Evolutionary conservation across 1,140 invertebrate genomes (phyloP).

Genomic region (Leptopilina boulardi): DNA sequence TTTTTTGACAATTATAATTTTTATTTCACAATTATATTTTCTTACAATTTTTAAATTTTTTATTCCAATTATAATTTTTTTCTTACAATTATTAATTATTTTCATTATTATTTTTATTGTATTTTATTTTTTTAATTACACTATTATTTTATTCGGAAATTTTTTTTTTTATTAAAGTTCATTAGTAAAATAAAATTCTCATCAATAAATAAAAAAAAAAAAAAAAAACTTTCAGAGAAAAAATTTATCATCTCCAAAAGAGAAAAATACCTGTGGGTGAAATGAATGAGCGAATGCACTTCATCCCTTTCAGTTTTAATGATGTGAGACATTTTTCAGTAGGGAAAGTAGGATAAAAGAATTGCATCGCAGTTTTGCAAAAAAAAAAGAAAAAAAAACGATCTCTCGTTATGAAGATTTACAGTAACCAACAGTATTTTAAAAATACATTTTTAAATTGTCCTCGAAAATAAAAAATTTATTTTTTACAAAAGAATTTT

Average conservation of each 20-base stretch:
- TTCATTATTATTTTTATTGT: background rate
- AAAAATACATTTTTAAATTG: no score
- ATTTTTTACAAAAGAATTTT: no score
- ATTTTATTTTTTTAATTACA: background rate
- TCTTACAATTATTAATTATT: background rate
- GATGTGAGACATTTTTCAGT: background rate
- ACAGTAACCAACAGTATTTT: no score
- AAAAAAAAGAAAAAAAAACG: no score
- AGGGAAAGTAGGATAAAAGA: conserved; percentile 1
- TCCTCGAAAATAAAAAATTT: no score
- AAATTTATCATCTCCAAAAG: background rate
- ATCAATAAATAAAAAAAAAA: no score
- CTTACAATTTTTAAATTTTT: no score
- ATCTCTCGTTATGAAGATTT: background rate
- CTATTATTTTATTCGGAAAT: background rate
- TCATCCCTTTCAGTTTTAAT: conserved; percentile 1
- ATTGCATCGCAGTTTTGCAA: background rate
- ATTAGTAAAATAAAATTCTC: no score
- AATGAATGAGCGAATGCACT: background rate
- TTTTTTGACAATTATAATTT: background rate
- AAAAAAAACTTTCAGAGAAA: background rate
- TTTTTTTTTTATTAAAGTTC: no score
- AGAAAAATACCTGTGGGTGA: background rate
- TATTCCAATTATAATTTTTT: no score
- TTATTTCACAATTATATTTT: background rate